These are phyloP conservation scores for Galbula dea DNA, from an alignment of 2,113 vertebrate species.

Conservation along the genomic window DNA sequence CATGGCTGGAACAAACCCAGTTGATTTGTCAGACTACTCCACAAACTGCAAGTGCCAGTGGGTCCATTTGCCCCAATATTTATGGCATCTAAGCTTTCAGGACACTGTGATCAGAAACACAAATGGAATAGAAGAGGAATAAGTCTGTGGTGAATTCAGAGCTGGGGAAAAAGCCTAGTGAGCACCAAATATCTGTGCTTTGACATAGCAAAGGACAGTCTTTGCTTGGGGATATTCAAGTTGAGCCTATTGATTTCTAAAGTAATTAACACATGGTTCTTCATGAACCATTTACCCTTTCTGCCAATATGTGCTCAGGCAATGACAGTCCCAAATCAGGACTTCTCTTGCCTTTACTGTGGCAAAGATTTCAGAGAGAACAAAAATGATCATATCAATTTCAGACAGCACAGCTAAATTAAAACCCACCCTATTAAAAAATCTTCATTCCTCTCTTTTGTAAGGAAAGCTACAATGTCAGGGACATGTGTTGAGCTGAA, in stretches of 20 bases:
- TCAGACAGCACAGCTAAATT: neutral
- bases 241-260: constrained; percentile 44
- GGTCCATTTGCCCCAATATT: neutral
- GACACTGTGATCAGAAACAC: neutral
- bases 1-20: neutral
- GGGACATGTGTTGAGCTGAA: neutral
- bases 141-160: neutral
- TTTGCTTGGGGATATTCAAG: constrained; percentile 18
- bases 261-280: constrained; percentile 25
- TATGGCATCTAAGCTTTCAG: neutral
- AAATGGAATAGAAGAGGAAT: neutral
- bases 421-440: neutral
- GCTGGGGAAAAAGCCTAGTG: neutral
- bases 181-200: constrained; percentile 2
- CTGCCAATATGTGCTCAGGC: neutral
- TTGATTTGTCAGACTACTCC: neutral
- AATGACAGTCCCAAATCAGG: neutral
- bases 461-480: neutral
- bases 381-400: neutral
- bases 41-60: neutral
- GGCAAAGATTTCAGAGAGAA: neutral
- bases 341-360: neutral
- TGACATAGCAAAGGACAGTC: constrained; percentile 13
- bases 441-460: neutral
- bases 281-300: constrained; percentile 11